phyloP scores from a whole-genome alignment of 2,888 invertebrate species.

The Rotaria sp. region DNA sequence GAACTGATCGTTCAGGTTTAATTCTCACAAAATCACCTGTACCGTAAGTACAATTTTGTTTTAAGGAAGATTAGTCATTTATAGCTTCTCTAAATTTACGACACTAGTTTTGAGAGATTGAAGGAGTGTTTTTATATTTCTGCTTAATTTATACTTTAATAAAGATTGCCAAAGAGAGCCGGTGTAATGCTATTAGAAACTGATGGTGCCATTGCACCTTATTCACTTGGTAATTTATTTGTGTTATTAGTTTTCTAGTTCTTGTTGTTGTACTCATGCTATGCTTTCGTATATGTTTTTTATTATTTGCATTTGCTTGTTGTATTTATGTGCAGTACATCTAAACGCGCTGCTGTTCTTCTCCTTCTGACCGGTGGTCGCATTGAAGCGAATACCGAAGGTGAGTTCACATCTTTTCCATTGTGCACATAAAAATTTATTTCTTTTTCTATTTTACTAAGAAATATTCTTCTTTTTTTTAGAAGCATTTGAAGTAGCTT shows the following conservation, averaged over 20 bases:
- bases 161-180: background rate
- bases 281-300: background rate
- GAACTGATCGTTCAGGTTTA: slow-evolving; percentile 55
- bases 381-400: background rate
- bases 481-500: slow-evolving; percentile 39
- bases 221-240: background rate
- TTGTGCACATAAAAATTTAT: background rate
- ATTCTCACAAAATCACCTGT: slow-evolving; percentile 48
- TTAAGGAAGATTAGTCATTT: too few species aligned
- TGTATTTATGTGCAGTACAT: background rate
- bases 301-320: background rate
- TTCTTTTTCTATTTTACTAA: background rate
- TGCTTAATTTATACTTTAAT: background rate
- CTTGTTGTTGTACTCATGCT: background rate
- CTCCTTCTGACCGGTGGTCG: background rate
- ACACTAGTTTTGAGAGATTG: background rate
- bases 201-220: background rate
- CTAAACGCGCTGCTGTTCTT: slow-evolving; percentile 7
- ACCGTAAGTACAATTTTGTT: slow-evolving; percentile 44
- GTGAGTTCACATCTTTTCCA: background rate
- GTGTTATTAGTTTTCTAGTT: background rate
- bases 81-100: too few species aligned
- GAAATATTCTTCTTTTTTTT: background rate
- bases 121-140: background rate
- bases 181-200: background rate